Evolutionary conservation across 2,113 vertebrate species (phyloP).

Genomic region (Chionis minor): DNA sequence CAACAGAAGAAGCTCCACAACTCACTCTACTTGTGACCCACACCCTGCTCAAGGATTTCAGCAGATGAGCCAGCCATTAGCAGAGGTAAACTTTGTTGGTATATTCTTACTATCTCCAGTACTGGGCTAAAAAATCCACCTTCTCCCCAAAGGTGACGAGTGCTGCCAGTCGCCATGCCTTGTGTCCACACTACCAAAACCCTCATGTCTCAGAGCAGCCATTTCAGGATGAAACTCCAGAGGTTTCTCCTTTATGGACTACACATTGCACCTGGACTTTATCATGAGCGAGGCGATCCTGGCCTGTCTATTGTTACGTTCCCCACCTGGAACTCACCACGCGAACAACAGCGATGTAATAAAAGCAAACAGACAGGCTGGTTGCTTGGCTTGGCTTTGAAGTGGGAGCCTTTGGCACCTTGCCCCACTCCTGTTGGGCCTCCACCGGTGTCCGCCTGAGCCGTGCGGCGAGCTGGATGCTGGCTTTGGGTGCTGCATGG

Average conservation of each 20-base stretch:
- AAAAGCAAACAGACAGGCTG: slow-evolving; percentile 39
- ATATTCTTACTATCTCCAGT: neutral
- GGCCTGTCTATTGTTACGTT: neutral
- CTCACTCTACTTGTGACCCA: neutral
- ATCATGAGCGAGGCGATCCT: accelerated
- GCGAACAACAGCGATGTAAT: neutral
- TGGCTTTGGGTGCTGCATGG: slow-evolving; percentile 54
- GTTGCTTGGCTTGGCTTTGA: slow-evolving; percentile 57
- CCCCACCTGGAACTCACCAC: slow-evolving; percentile 1
- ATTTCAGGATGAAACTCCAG: neutral
- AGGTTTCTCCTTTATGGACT: neutral
- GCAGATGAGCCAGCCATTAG: neutral
- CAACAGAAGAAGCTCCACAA: neutral
- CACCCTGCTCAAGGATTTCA: neutral
- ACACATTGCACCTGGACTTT: neutral
- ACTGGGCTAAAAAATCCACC: neutral
- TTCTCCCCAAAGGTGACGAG: neutral
- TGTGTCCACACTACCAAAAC: neutral
- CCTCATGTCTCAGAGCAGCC: neutral
- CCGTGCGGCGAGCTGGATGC: slow-evolving; percentile 47
- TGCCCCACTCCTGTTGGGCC: slow-evolving; percentile 42
- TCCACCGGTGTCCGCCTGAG: slow-evolving; percentile 23
- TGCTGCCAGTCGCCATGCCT: accelerated
- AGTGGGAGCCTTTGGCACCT: slow-evolving; percentile 58
- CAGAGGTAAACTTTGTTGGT: neutral